These are phyloP conservation scores for Agelas oroides DNA, from an alignment of 37 sponge, comb jelly and placozoan species.

Conservation along the genomic window DNA sequence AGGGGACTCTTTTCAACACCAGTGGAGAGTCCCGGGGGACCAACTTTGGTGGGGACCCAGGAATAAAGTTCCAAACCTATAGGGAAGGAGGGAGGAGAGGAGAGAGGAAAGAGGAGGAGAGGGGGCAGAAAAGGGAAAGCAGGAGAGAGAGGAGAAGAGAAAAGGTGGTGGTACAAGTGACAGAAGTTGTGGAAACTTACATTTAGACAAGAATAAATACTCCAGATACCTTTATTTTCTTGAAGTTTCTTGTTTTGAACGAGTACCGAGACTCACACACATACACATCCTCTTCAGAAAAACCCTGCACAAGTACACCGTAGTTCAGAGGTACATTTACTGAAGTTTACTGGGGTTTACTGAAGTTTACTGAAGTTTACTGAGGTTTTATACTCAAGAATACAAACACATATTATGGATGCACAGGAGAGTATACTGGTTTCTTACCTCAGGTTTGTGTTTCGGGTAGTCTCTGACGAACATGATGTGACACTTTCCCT, in stretches of 20 bases:
- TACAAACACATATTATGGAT: too few relatives aligned
- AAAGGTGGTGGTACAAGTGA: too few relatives aligned
- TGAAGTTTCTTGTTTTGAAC: slow-evolving; percentile 68
- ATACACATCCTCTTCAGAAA: slow-evolving; percentile 76
- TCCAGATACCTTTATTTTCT: slow-evolving; percentile 80
- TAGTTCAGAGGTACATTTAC: too few relatives aligned
- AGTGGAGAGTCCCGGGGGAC: slow-evolving; percentile 38
- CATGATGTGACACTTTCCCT: slow-evolving; percentile 72
- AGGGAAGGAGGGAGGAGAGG: neutral
- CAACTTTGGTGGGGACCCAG: slow-evolving; percentile 30
- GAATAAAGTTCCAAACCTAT: slow-evolving; percentile 54
- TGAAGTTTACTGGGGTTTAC: too few relatives aligned
- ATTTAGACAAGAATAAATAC: too few relatives aligned
- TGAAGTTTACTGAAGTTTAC: too few relatives aligned
- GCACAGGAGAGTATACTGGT: too few relatives aligned
- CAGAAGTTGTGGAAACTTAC: too few relatives aligned
- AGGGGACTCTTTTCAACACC: slow-evolving; percentile 52
- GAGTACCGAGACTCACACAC: slow-evolving; percentile 88
- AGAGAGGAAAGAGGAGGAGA: neutral
- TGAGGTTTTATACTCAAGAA: too few relatives aligned
- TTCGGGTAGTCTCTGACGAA: slow-evolving; percentile 73
- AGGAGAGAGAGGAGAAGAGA: too few relatives aligned
- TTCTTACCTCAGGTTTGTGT: slow-evolving; percentile 53
- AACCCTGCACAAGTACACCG: slow-evolving; percentile 54
- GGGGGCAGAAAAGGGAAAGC: too few relatives aligned